Evolutionary conservation across 2,113 vertebrate genomes (phyloP).

Genomic region (Rhinoderma darwinii): DNA sequence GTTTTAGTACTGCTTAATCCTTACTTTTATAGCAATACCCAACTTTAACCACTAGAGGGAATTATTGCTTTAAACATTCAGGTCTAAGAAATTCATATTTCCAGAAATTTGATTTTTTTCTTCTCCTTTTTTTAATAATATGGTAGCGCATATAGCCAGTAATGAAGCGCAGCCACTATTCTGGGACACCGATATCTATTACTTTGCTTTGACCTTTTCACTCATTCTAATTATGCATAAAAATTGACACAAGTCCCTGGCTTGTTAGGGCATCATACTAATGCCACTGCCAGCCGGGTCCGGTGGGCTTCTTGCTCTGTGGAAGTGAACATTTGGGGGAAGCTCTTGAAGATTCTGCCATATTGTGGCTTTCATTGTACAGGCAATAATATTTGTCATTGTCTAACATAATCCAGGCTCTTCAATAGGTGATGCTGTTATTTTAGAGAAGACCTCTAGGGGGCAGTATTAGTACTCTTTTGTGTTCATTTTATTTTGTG

Average conservation of each 20-base stretch:
- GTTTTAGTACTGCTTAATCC: slow-evolving; percentile 18
- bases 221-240: slow-evolving; percentile 41
- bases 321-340: slow-evolving; percentile 39
- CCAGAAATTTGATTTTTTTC: slow-evolving; percentile 15
- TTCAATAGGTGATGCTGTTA: slow-evolving; percentile 14
- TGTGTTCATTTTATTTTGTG: neutral
- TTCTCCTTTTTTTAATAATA: neutral
- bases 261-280: slow-evolving; percentile 38
- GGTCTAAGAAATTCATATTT: slow-evolving; percentile 13
- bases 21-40: slow-evolving; percentile 33
- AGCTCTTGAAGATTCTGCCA: slow-evolving; percentile 27
- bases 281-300: slow-evolving; percentile 16
- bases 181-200: slow-evolving; percentile 34
- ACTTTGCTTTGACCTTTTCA: slow-evolving; percentile 46
- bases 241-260: slow-evolving; percentile 41
- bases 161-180: slow-evolving; percentile 14
- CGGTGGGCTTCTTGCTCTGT: slow-evolving; percentile 11
- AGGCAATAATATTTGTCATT: slow-evolving; percentile 50
- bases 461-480: slow-evolving; percentile 7
- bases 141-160: neutral
- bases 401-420: slow-evolving; percentile 28
- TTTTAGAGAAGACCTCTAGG: neutral
- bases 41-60: slow-evolving; percentile 52
- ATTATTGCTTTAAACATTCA: slow-evolving; percentile 42
- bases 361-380: slow-evolving; percentile 33